Base-by-base conservation (phyloP, 2,797 vertebrate genomes). In the Lacerta agilis region DNA sequence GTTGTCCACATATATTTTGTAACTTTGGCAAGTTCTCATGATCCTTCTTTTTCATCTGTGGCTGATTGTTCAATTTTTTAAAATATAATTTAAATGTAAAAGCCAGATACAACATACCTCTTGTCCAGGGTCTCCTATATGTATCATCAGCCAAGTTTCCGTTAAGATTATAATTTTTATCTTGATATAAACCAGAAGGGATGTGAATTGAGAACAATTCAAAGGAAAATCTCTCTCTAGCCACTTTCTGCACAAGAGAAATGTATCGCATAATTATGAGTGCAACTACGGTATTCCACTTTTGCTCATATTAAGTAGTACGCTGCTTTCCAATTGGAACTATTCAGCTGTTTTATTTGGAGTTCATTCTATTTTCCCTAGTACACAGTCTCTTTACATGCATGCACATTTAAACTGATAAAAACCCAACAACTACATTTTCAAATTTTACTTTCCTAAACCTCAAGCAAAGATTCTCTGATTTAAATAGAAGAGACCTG, bases 101-200 rank as follows among this genome's bases (percentile, higher is more conserved):
- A 88, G 25, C 75, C 61, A 76, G 88, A 33, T 20, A 72, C 27
- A 94, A 93, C 91, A 71, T 96, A 97, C 97, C 91, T 96, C 92
- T 96, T 81, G 86, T 97, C 97, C 97, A 97, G 7, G 97, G 97
- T 75, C 87, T 96, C 86, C 96, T 96, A 75, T 96, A 97, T 36
- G 93, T 93, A 84, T 96, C 90, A 93, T 96, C 94, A 90, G 69
- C 86, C 91, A 95, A 94, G 58, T 93, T 80, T 91, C 93, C 92
- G 87, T 55, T 85, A 86, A 96, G 94, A 91, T 89, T 94, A 88
- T 95, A 93, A 36, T 96, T 96, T 89, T 93, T 94, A 88, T 95
- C 89, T 89, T 96, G 93, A 89, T 92, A 86, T 83, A 97, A 95
- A 94, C 90, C 95, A 79, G 94, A 90, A 94, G 97, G 97, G 71